Base-by-base conservation (phyloP, 2,888 invertebrate genomes). In the Argyresthia albistria region DNA sequence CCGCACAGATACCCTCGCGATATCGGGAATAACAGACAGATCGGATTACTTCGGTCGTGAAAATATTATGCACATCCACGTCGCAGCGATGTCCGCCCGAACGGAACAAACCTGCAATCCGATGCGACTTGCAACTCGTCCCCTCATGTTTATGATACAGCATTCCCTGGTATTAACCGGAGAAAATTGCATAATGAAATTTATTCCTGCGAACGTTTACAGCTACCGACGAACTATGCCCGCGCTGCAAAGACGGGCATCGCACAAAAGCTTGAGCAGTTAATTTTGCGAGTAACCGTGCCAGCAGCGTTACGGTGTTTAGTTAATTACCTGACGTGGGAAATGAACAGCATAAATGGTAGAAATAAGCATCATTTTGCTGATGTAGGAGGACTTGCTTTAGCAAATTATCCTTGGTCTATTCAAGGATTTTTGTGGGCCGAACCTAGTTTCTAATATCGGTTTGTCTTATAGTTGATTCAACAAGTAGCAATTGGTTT, bases 321-420 rank as follows among this genome's bases (percentile, higher is more conserved):
- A 62, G 58, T 67, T 66, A 61, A 56, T 62, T 63, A 43, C 54
- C 58, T 59, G 65, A 64, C 76, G 73, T 78, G 78, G 70, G 76
- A 78, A 72, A 57, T 58, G 55, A 46, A 50, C 50, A 48, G 48
- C 52, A 53, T 46, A 57, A n/a, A n/a, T 46, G n/a, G 12, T 42
- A 42, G 42, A 42, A 8, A 25, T 25, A 25, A 25, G n/a, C 12
- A 42, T 0, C 12, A 11, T 42, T 10, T 42, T 42, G 42, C 12
- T 42, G 11, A 11, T 42, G 11, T 10, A 8, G 11, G 42, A 12
- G 25, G 25, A 25, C 25, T 25, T 25, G 6, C 25, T 25, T 25
- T 25, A 25, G 25, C 25, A 25, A 25, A n/a, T 25, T 25, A 4
- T 25, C 2, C 25, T 25, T 6, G 6, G 25, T 25, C 25, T 6